These are phyloP conservation scores for Imbricaverruca yamaguchii DNA, from an alignment of 2,888 invertebrate species.

Conservation along the genomic window DNA sequence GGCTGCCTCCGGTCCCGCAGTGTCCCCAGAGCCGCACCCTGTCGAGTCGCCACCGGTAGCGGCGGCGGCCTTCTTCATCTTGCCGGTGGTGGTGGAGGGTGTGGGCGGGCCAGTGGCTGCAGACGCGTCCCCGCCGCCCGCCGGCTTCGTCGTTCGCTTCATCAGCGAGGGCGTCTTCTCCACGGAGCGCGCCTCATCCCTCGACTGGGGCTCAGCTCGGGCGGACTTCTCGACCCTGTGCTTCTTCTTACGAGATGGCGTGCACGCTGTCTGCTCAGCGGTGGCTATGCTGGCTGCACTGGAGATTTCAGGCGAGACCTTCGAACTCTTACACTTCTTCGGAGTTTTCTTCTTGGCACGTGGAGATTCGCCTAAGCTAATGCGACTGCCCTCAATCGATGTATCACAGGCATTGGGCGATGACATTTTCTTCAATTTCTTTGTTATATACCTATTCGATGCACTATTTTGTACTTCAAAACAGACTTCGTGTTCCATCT, in stretches of 20 bases:
- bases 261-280: too few relatives aligned
- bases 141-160: too few relatives aligned
- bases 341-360: neutral
- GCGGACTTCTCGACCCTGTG: neutral
- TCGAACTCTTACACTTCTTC: neutral
- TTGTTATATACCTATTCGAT: neutral
- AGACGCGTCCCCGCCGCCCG: too few relatives aligned
- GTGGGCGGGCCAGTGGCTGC: too few relatives aligned
- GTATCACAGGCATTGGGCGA: neutral
- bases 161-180: neutral
- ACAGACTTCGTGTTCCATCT: too few relatives aligned
- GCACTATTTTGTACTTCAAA: neutral
- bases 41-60: neutral
- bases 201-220: neutral
- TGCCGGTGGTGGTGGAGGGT: neutral
- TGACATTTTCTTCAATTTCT: neutral
- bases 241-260: neutral
- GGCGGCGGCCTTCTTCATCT: neutral
- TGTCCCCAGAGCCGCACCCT: neutral
- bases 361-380: neutral
- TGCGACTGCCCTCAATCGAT: neutral
- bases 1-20: too few relatives aligned
- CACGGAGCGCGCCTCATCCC: neutral
- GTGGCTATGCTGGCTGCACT: too few relatives aligned
- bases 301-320: too few relatives aligned